Evolutionary conservation across 1,140 invertebrate species (phyloP).

Genomic region (Tetramorium alpestre): DNA sequence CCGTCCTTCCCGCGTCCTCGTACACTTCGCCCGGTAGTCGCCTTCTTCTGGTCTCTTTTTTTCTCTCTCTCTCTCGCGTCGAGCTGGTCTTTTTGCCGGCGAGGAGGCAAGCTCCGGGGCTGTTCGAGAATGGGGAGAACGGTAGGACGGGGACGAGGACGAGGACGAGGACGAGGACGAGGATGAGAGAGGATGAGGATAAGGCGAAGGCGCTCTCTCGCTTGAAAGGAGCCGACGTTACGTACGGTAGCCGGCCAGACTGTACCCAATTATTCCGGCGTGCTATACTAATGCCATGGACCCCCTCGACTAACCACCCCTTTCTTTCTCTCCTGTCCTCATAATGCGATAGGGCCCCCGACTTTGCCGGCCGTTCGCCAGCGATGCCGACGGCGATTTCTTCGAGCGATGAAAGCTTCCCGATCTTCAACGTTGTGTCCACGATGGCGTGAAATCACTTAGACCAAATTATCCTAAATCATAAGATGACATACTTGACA

Average conservation of each 20-base stretch:
- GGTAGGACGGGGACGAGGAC: conserved; percentile 48
- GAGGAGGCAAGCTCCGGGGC: conserved; percentile 54
- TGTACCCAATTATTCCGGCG: conserved; percentile 84
- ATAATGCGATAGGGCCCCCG: conserved; percentile 63
- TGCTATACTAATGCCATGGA: conserved; percentile 83
- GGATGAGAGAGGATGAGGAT: conserved; percentile 49
- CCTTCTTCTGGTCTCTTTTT: conserved; percentile 71
- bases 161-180: conserved; percentile 60
- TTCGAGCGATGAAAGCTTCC: conserved; percentile 9
- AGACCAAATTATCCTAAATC: conserved; percentile 15
- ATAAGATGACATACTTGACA: not conserved
- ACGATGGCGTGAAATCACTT: conserved; percentile 30
- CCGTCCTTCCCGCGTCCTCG: conserved; percentile 37
- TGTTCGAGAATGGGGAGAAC: conserved; percentile 58
- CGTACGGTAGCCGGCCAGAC: conserved; percentile 82
- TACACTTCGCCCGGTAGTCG: conserved; percentile 70
- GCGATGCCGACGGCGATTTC: conserved; percentile 34
- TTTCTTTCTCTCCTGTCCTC: conserved; percentile 61
- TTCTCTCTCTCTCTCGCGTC: not conserved
- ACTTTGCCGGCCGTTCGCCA: conserved; percentile 28
- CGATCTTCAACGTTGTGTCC: conserved; percentile 24
- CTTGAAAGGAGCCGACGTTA: conserved; percentile 81
- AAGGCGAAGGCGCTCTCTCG: conserved; percentile 49
- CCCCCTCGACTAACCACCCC: conserved; percentile 70
- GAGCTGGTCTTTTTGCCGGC: conserved; percentile 71